Percentiles rank a stretch among this genome's conserved stretches.
Evolutionary conservation across 2,113 vertebrate species (phyloP).

Genomic region (Dromaius novaehollandiae): DNA sequence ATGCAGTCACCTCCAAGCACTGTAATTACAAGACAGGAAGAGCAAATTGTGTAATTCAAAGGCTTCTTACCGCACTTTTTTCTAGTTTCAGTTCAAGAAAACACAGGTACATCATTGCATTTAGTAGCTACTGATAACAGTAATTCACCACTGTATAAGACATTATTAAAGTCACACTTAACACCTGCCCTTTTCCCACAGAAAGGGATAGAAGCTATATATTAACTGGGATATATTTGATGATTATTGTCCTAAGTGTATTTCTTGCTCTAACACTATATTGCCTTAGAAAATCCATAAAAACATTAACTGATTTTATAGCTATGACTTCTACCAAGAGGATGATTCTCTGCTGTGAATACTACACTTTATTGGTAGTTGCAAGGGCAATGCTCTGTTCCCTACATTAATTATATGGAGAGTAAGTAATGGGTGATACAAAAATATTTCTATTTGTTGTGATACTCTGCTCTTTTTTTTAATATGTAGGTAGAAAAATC

Average conservation of each 20-base stretch:
- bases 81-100: neutral
- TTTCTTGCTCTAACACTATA: neutral
- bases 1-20: rapidly evolving
- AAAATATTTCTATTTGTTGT: neutral
- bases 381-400: neutral
- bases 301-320: neutral
- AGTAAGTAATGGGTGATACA: neutral
- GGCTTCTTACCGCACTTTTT: neutral
- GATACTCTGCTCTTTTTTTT: neutral
- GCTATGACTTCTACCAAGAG: neutral
- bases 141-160: rapidly evolving
- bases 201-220: rapidly evolving
- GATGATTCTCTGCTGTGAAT: neutral
- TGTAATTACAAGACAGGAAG: neutral
- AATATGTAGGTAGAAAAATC: neutral
- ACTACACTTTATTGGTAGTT: neutral
- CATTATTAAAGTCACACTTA: neutral
- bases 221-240: rapidly evolving
- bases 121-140: rapidly evolving
- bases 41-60: neutral
- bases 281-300: neutral
- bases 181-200: neutral
- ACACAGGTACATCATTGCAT: rapidly evolving
- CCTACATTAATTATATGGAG: rapidly evolving
- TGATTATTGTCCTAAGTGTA: neutral